phyloP scores from a whole-genome alignment of 2,113 vertebrate genomes.

The Mola mola region DNA sequence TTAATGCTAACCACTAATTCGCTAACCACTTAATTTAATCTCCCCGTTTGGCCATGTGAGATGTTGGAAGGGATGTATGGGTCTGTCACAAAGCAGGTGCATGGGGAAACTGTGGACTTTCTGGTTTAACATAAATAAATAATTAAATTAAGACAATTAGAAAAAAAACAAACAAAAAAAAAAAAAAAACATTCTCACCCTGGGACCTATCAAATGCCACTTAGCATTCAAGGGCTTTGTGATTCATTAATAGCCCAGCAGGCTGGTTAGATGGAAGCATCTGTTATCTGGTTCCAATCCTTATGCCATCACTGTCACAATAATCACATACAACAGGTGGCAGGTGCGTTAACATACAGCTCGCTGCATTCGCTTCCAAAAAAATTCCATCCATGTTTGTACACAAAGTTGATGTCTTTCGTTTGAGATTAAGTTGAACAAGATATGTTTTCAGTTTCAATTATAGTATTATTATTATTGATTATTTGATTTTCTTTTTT shows the following conservation, averaged over 20 bases:
- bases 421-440: too few species aligned
- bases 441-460: too few species aligned
- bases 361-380: constrained; percentile 21
- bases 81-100: constrained; percentile 77
- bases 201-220: constrained; percentile 82
- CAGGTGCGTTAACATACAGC: constrained; percentile 53
- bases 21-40: background rate
- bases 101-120: constrained; percentile 63
- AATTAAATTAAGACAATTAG: too few species aligned
- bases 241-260: constrained; percentile 81
- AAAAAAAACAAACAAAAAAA: constrained; percentile 47
- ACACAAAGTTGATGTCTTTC: too few species aligned
- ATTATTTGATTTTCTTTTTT: too few species aligned
- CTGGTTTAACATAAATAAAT: constrained; percentile 55
- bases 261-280: constrained; percentile 79
- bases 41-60: constrained; percentile 40
- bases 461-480: background rate
- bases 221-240: constrained; percentile 82
- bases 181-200: constrained; percentile 70
- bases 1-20: too few species aligned
- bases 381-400: too few species aligned
- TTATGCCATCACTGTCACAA: constrained; percentile 78
- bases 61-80: constrained; percentile 56
- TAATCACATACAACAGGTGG: constrained; percentile 81
- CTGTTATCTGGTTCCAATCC: constrained; percentile 80